phyloP scores from a whole-genome alignment of 2,888 invertebrate genomes.

The Syrphus vitripennis region DNA sequence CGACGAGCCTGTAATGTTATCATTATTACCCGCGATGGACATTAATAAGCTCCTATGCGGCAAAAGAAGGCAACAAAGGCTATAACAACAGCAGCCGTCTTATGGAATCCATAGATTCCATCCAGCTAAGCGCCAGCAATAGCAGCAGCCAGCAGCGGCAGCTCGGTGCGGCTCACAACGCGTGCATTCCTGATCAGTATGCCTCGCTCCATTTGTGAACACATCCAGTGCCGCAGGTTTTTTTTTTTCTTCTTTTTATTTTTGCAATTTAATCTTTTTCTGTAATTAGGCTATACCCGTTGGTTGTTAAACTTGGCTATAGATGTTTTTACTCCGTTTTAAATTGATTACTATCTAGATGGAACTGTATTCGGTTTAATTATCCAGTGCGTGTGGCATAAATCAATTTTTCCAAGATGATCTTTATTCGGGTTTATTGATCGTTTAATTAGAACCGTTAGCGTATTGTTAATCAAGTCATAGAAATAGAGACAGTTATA shows the following conservation, averaged over 20 bases:
- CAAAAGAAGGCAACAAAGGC: neutral
- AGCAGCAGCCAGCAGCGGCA: neutral
- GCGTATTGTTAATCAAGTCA: neutral
- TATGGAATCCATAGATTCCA: slow-evolving; percentile 61
- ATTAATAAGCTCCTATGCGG: slow-evolving; percentile 60
- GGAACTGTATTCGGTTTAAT: slow-evolving; percentile 60
- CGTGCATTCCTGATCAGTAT: slow-evolving; percentile 58
- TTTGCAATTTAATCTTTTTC: slow-evolving; percentile 11
- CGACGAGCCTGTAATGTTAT: slow-evolving; percentile 62
- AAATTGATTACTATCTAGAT: slow-evolving; percentile 34
- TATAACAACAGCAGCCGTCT: neutral
- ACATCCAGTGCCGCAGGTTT: slow-evolving; percentile 18
- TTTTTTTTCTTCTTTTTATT: slow-evolving; percentile 3
- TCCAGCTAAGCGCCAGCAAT: slow-evolving; percentile 45
- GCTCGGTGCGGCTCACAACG: slow-evolving; percentile 24
- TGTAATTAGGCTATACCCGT: slow-evolving; percentile 63
- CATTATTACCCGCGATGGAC: slow-evolving; percentile 67
- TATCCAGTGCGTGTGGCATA: slow-evolving; percentile 65
- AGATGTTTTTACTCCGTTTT: slow-evolving; percentile 3
- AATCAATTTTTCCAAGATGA: slow-evolving; percentile 43
- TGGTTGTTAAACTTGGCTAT: slow-evolving; percentile 27
- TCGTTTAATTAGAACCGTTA: slow-evolving; percentile 36
- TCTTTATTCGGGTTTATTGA: slow-evolving; percentile 46
- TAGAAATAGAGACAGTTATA: neutral
- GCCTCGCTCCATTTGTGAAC: slow-evolving; percentile 33